A percentile compares a stretch with the other conserved stretches of the same genome.
phyloP scores from a whole-genome alignment of 2,888 invertebrate genomes.

The Sinopyrophorus schimmeli region DNA sequence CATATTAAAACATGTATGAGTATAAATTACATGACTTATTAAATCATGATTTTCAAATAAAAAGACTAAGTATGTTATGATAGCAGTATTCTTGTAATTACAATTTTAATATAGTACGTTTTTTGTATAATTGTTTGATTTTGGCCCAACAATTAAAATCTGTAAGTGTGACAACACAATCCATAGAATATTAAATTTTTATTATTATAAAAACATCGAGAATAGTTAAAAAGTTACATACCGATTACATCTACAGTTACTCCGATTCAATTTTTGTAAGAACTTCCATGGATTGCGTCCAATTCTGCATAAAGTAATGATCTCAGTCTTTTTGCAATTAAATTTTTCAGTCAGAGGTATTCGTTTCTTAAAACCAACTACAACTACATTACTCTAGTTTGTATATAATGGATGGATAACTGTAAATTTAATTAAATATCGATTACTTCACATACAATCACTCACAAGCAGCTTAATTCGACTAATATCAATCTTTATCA shows the following conservation, averaged over 20 bases:
- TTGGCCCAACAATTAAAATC: constrained; percentile 29
- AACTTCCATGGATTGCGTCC: constrained; percentile 13
- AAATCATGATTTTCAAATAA: constrained; percentile 27
- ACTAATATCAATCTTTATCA: constrained; percentile 13
- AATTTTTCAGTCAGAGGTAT: constrained; percentile 37
- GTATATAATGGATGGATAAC: constrained; percentile 30
- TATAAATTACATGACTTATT: constrained; percentile 27
- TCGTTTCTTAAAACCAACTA: constrained; percentile 30
- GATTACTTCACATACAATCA: constrained; percentile 15
- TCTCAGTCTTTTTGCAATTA: constrained; percentile 40
- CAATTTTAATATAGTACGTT: constrained; percentile 15
- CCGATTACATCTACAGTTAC: too few relatives aligned
- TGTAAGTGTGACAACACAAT: constrained; percentile 10
- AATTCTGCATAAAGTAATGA: constrained; percentile 29
- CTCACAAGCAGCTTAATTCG: constrained; percentile 1
- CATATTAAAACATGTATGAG: constrained; percentile 35
- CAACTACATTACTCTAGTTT: constrained; percentile 25
- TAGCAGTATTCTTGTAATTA: constrained; percentile 15
- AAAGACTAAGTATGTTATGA: constrained; percentile 23
- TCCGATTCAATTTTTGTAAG: too few relatives aligned
- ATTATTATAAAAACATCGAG: too few relatives aligned
- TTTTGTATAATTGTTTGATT: constrained; percentile 18
- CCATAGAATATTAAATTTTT: too few relatives aligned
- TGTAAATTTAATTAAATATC: constrained; percentile 25
- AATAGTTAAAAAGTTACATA: too few relatives aligned